These are phyloP conservation scores for Sebastes baramenuke DNA, from an alignment of 2,797 vertebrate genomes.

Conservation along the genomic window DNA sequence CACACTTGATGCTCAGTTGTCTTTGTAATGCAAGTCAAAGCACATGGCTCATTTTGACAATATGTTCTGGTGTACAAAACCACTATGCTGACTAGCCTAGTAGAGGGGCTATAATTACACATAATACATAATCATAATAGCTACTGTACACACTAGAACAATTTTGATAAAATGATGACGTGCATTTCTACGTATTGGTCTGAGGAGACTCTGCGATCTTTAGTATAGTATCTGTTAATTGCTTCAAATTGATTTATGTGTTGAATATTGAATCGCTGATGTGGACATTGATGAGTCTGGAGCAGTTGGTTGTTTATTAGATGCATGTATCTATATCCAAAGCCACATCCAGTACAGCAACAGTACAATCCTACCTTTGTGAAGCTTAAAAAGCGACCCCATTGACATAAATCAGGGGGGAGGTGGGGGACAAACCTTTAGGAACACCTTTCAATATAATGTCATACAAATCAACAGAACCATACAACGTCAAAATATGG, in stretches of 20 bases:
- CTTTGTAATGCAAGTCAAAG: neutral
- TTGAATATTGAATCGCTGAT: neutral
- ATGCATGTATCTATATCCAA: too few relatives aligned
- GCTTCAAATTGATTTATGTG: neutral
- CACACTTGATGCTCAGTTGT: neutral
- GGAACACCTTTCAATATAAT: too few relatives aligned
- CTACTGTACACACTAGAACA: neutral
- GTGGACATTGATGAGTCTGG: neutral
- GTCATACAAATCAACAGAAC: too few relatives aligned
- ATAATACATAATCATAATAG: too few relatives aligned
- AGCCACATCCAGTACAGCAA: too few relatives aligned
- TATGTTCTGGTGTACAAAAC: neutral
- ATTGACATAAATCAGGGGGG: too few relatives aligned
- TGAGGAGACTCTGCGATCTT: neutral
- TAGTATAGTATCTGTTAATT: neutral
- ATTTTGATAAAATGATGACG: neutral
- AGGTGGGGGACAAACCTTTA: too few relatives aligned
- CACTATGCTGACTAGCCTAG: neutral
- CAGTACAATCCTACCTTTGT: too few relatives aligned
- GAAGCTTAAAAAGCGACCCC: too few relatives aligned
- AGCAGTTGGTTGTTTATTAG: too few relatives aligned
- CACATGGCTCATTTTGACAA: neutral
- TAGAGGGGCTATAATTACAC: neutral
- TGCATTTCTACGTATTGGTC: neutral
- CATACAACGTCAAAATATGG: too few relatives aligned